Conservation (phyloP, 23 tunicate species). For the Phallusia fumigata region DNA sequence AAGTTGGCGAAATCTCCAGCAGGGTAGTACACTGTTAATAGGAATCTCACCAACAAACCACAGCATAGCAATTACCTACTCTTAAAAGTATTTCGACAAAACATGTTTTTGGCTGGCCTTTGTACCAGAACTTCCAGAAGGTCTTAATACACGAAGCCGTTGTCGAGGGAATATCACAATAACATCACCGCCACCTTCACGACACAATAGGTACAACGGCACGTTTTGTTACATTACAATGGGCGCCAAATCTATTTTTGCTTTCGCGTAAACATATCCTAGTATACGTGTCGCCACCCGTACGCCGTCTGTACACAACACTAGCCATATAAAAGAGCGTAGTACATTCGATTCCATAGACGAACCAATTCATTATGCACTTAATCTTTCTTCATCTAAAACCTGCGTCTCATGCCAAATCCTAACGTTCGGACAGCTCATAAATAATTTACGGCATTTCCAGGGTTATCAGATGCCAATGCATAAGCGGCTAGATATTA, state of each 20-base stretch:
- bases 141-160: no score
- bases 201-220: constrained; percentile 6
- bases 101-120: not conserved
- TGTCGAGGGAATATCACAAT: not conserved
- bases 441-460: not conserved
- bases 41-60: not conserved
- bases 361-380: no score
- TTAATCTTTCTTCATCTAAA: no score
- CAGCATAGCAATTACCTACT: not conserved
- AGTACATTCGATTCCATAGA: no score
- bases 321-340: no score
- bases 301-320: no score
- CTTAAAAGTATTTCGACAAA: not conserved
- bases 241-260: not conserved
- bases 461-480: no score
- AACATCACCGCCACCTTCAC: not conserved
- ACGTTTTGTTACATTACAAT: constrained; percentile 6
- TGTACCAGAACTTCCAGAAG: not conserved
- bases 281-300: not conserved
- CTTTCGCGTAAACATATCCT: constrained; percentile 6
- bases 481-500: no score
- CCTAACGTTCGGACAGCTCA: not conserved
- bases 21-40: not conserved
- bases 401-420: not conserved
- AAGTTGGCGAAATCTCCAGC: not conserved